Conservation (phyloP, 2,888 invertebrate species). For the Metalampra italica region DNA sequence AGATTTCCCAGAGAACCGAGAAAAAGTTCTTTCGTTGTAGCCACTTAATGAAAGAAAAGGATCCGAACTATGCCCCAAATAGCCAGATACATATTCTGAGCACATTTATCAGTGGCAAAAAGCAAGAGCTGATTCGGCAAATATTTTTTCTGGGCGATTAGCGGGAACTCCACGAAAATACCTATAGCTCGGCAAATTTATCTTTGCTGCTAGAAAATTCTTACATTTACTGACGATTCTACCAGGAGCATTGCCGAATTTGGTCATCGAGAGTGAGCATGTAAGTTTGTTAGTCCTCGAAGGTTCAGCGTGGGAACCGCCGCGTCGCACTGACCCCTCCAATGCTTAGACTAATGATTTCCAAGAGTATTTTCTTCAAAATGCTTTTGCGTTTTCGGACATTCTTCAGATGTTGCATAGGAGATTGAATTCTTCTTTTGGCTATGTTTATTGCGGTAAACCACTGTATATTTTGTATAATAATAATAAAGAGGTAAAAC, state of each 20-base stretch:
- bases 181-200: slow-evolving; percentile 41
- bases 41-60: slow-evolving; percentile 59
- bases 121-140: slow-evolving; percentile 64
- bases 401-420: slow-evolving; percentile 14
- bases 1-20: slow-evolving; percentile 29
- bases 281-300: slow-evolving; percentile 25
- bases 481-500: no score
- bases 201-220: slow-evolving; percentile 12
- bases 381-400: slow-evolving; percentile 42
- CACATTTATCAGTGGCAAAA: slow-evolving; percentile 68
- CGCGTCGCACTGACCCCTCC: slow-evolving; percentile 67
- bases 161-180: slow-evolving; percentile 67
- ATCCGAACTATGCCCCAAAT: slow-evolving; percentile 48
- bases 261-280: slow-evolving; percentile 18
- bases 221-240: background rate
- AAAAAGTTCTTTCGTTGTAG: slow-evolving; percentile 27
- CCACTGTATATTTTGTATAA: no score
- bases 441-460: background rate
- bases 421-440: background rate
- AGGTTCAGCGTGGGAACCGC: slow-evolving; percentile 68
- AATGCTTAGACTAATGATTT: slow-evolving; percentile 72
- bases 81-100: slow-evolving; percentile 62
- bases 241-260: slow-evolving; percentile 21
- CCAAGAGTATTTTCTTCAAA: slow-evolving; percentile 57
- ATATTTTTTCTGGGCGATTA: slow-evolving; percentile 76